phyloP scores from a whole-genome alignment of 1,140 invertebrate genomes.

The Pseudomyrmex sp. region DNA sequence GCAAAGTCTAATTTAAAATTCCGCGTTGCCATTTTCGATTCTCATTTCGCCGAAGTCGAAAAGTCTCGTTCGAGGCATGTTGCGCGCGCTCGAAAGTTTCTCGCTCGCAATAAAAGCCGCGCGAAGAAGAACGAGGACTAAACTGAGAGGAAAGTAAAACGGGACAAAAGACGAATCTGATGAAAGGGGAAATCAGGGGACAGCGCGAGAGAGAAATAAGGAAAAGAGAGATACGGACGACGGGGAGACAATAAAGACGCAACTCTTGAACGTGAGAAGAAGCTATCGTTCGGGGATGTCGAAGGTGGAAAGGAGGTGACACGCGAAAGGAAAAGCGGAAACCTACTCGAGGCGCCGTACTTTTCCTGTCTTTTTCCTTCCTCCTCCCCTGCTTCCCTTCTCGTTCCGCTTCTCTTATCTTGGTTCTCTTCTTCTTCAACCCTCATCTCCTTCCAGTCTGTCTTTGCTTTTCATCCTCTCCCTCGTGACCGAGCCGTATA shows the following conservation, averaged over 20 bases:
- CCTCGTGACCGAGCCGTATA: conserved; percentile 20
- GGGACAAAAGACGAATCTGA: conserved; percentile 22
- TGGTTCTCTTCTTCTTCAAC: neutral
- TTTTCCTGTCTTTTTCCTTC: neutral
- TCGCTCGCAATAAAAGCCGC: conserved; percentile 11
- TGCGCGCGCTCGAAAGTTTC: conserved; percentile 2
- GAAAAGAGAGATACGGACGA: conserved; percentile 13
- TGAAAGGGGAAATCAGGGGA: neutral
- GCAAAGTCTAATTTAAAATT: conserved; percentile 51
- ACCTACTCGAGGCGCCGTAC: conserved; percentile 57
- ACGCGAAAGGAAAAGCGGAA: conserved; percentile 69
- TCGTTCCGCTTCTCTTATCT: neutral
- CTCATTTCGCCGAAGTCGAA: conserved; percentile 46
- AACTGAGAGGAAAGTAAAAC: conserved; percentile 9
- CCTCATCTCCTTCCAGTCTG: conserved; percentile 16
- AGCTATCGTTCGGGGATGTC: conserved; percentile 63
- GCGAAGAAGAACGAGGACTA: neutral
- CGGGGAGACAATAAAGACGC: conserved; percentile 56
- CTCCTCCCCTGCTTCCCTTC: conserved; percentile 28
- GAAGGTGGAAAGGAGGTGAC: conserved; percentile 70
- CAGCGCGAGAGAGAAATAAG: neutral
- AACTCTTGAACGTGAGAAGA: conserved; percentile 37
- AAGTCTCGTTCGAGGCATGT: conserved; percentile 41
- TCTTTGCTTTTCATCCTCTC: conserved; percentile 34
- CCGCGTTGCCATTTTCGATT: conserved; percentile 42